Evolutionary conservation across 2,113 vertebrate species (phyloP).

Genomic region (Phylloscopus trochiloides): DNA sequence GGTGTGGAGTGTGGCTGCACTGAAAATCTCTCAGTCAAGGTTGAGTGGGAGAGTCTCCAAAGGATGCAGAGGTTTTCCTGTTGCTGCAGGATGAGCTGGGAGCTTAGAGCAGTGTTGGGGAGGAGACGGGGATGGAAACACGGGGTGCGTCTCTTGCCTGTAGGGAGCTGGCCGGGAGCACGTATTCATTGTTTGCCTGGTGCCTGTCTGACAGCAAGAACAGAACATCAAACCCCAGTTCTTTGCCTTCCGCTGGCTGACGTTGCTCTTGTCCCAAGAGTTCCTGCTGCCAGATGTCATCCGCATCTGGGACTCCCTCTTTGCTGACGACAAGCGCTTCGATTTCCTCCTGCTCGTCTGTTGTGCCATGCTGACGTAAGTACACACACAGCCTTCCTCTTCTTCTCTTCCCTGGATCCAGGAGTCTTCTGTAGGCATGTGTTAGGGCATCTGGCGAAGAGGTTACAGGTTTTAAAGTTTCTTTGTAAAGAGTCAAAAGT

Average conservation of each 20-base stretch:
- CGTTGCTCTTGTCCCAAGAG: conserved; percentile 93
- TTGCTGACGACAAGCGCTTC: conserved; percentile 90
- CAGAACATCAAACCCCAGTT: conserved; percentile 99
- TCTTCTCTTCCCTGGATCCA: neutral
- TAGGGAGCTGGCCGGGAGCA: neutral
- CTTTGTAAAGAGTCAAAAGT: neutral
- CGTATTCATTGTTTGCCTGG: neutral
- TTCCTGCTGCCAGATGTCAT: conserved; percentile 96
- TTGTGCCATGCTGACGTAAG: conserved; percentile 95
- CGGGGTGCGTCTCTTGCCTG: neutral
- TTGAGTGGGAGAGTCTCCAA: neutral
- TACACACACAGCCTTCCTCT: neutral
- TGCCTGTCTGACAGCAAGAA: conserved; percentile 84
- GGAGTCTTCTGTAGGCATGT: neutral
- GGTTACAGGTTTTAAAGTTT: neutral
- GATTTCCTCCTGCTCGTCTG: conserved; percentile 95
- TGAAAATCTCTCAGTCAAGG: neutral
- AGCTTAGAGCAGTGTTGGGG: neutral
- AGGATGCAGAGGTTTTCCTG: neutral
- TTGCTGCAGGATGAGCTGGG: neutral
- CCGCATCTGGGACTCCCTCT: conserved; percentile 97
- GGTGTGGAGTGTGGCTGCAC: neutral
- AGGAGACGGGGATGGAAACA: neutral
- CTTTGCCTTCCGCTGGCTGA: conserved; percentile 98
- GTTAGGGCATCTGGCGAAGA: neutral